phyloP scores from a whole-genome alignment of 2,888 invertebrate species.

The Malacosoma neustria region DNA sequence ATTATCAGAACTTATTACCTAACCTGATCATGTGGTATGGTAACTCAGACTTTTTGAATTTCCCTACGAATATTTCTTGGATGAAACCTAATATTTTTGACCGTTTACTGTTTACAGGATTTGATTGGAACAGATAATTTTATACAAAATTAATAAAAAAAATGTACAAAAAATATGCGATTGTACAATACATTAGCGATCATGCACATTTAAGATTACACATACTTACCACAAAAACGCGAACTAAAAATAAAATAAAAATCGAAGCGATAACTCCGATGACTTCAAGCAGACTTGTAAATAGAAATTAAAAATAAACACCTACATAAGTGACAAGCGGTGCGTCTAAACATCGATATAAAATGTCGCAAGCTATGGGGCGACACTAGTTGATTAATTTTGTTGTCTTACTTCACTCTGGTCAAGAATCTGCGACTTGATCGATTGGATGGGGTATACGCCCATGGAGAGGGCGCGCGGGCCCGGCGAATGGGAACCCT shows the following conservation, averaged over 20 bases:
- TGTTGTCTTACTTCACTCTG: conserved; percentile 92
- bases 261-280: conserved; percentile 9
- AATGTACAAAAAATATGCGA: no score
- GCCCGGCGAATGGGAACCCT: conserved; percentile 95
- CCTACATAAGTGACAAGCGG: conserved; percentile 71
- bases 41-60: no score
- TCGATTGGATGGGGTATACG: conserved; percentile 90
- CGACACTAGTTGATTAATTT: conserved; percentile 50
- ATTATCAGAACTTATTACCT: no score
- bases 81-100: no score
- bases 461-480: conserved; percentile 93
- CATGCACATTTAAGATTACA: conserved; percentile 55
- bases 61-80: no score
- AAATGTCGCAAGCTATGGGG: conserved; percentile 58
- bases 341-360: conserved; percentile 71
- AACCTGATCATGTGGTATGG: no score
- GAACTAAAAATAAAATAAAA: conserved; percentile 21
- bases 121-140: no score
- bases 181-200: conserved; percentile 25
- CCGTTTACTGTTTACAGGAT: no score
- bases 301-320: conserved; percentile 40
- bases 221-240: conserved; percentile 36
- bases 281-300: conserved; percentile 6
- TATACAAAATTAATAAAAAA: no score
- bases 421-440: conserved; percentile 90